These are phyloP conservation scores for Loxodonta africana DNA, from an alignment of 2,113 vertebrate genomes.

Conservation along the genomic window DNA sequence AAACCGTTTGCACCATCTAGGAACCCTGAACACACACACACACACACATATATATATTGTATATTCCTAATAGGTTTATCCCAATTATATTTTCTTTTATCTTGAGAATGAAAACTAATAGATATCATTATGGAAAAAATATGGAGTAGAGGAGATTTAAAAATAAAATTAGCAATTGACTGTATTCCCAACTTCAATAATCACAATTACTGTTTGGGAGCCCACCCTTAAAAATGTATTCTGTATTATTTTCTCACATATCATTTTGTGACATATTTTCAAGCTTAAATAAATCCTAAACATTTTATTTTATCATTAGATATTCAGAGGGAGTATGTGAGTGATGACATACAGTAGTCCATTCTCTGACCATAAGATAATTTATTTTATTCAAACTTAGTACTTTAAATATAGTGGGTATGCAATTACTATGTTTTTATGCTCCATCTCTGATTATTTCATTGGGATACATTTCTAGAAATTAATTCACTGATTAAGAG, in stretches of 20 bases:
- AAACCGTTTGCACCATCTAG: too few relatives aligned
- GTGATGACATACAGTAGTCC: background rate
- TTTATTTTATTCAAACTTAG: background rate
- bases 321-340: background rate
- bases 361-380: background rate
- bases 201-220: background rate
- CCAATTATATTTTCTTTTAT: background rate
- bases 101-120: background rate
- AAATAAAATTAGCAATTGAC: background rate
- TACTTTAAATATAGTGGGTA: background rate
- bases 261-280: background rate
- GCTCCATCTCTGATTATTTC: background rate
- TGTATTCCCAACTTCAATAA: background rate
- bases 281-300: conserved; percentile 1
- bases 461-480: background rate
- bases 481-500: background rate
- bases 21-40: background rate
- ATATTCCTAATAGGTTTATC: background rate
- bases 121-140: background rate
- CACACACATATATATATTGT: too few relatives aligned
- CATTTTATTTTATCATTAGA: background rate
- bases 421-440: background rate
- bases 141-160: background rate
- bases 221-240: background rate
- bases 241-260: background rate